Base-by-base conservation (phyloP, 2,113 vertebrate species). In the Xenopus laevis region DNA sequence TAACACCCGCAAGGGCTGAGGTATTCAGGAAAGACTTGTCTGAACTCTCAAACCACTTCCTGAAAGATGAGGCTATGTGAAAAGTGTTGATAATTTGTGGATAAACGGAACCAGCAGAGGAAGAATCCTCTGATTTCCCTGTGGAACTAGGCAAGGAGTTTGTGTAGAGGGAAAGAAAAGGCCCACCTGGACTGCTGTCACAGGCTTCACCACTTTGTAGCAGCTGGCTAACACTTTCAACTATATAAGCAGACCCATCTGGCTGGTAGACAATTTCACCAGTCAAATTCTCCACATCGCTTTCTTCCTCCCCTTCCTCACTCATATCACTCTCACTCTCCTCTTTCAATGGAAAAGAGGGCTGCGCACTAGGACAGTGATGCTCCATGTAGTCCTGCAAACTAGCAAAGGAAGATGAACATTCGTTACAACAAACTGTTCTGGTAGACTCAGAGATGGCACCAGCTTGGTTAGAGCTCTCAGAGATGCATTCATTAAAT, bases 21-120 rank as follows among this genome's bases (percentile, higher is more conserved):
- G 97, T 98, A 98, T 96, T 96, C 92, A 95, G 95, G 93, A 97
- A 98, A 84, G 94, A 88, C 92, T 95, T 94, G 89, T 96, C 95
- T 89, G 96, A 92, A 87, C 95, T 91, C 83, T 96, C 94, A 91
- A 98, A 98, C 96, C 97, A 98, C 86, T 97, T 98, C 91, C 97
- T 96, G 79, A 99, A 98, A 88, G 97, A 99, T 83, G 97, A 98
- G 90, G 97, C 97, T 96, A 99, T 99, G 93, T 99, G 97, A 92
- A 98, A 99, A 88, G 97, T 99, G 88, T 98, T 99, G 89, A 99
- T 99, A 91, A 99, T 98, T 90, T 98, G 96, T 78, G 97, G 97
- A 88, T 97, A 98, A 81, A 93, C 95, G 0, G 96, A 92, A 52
- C 94, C 78, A 20, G 87, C 58, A 9, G 88, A 90, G 10, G 95